phyloP scores from a whole-genome alignment of 1,140 invertebrate species.

The Pseudoatta argentina region DNA sequence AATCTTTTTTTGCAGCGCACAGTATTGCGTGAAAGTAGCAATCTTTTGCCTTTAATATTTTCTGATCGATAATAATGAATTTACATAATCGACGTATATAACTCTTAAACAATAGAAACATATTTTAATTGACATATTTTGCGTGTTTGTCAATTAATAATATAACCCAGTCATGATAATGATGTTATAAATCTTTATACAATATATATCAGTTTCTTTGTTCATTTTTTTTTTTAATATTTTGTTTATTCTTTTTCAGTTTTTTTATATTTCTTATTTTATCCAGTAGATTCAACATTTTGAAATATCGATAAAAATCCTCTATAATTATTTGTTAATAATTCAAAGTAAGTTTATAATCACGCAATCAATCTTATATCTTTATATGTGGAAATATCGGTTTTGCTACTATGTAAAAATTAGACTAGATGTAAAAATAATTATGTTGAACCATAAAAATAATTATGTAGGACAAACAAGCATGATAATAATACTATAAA shows the following conservation, averaged over 20 bases:
- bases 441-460: no score
- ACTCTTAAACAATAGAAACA: not conserved
- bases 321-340: not conserved
- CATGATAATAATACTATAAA: no score
- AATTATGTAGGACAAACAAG: no score
- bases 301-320: not conserved
- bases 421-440: no score
- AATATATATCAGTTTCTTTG: not conserved
- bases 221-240: not conserved
- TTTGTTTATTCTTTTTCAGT: not conserved
- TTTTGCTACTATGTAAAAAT: no score
- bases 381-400: not conserved
- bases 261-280: not conserved
- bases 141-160: not conserved
- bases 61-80: conserved; percentile 5
- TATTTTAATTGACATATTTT: not conserved
- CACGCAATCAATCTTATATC: not conserved
- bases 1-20: conserved; percentile 38
- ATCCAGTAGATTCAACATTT: not conserved
- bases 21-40: not conserved
- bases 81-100: conserved; percentile 29
- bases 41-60: conserved; percentile 26
- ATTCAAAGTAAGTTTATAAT: not conserved
- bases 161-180: not conserved
- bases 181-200: not conserved